phyloP scores from a whole-genome alignment of 2,113 vertebrate genomes.

The Tragelaphus strepsiceros region DNA sequence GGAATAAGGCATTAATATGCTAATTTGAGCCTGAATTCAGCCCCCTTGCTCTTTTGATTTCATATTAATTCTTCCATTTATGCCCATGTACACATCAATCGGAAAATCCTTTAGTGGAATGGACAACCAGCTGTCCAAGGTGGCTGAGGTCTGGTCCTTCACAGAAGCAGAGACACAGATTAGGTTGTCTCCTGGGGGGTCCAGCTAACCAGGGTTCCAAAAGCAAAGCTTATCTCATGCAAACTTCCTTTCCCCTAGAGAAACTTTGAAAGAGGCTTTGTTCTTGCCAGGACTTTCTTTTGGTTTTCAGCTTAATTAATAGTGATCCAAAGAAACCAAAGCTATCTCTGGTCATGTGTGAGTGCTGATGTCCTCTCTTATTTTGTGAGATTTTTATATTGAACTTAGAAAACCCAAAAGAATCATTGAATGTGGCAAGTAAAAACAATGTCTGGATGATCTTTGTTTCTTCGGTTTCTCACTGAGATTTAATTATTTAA shows the following conservation, averaged over 20 bases:
- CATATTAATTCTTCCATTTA: slow-evolving; percentile 46
- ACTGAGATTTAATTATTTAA: neutral
- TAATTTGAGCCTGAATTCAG: slow-evolving; percentile 49
- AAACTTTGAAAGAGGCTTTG: slow-evolving; percentile 42
- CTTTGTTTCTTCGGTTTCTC: neutral
- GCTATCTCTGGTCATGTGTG: neutral
- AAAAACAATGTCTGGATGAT: neutral
- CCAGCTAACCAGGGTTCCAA: neutral
- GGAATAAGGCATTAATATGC: slow-evolving; percentile 52
- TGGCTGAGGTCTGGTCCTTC: neutral
- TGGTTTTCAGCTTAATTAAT: slow-evolving; percentile 51
- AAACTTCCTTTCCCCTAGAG: slow-evolving; percentile 48
- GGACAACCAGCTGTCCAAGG: slow-evolving; percentile 59
- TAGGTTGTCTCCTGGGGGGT: slow-evolving; percentile 30
- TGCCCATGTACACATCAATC: slow-evolving; percentile 27
- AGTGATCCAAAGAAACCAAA: slow-evolving; percentile 6
- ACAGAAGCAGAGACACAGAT: slow-evolving; percentile 12
- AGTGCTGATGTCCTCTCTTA: neutral
- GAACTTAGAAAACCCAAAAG: neutral
- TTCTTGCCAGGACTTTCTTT: slow-evolving; percentile 50
- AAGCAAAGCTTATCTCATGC: slow-evolving; percentile 50
- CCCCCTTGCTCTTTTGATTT: slow-evolving; percentile 46
- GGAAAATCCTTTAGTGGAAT: slow-evolving; percentile 29
- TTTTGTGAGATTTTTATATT: neutral
- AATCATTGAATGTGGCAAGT: neutral